These are phyloP conservation scores for Sipha flava DNA, from an alignment of 1,140 invertebrate genomes.

Conservation along the genomic window DNA sequence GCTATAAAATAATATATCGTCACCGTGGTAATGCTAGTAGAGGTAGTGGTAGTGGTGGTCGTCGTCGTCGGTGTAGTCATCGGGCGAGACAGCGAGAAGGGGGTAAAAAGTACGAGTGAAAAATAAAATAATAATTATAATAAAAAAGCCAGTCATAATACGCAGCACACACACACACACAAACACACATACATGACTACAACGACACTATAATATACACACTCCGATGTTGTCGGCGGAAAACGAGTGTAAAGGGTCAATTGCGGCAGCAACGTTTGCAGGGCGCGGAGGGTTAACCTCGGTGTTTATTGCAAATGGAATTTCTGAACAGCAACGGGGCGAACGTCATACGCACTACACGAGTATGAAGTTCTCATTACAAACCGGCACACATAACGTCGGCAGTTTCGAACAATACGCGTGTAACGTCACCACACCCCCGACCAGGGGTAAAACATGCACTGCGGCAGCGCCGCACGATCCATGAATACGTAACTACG, in stretches of 20 bases:
- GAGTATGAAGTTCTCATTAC: conserved; percentile 8
- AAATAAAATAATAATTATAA: not conserved
- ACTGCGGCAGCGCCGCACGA: too few species aligned
- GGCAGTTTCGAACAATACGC: conserved; percentile 15
- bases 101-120: too few species aligned
- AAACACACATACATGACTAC: too few species aligned
- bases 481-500: conserved; percentile 32
- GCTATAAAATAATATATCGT: not conserved
- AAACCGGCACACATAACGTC: conserved; percentile 19
- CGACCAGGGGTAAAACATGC: not conserved
- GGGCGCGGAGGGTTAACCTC: conserved; percentile 12
- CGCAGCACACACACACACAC: not conserved
- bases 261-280: not conserved
- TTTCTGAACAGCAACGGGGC: conserved; percentile 20
- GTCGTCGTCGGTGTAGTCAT: not conserved
- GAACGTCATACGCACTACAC: conserved; percentile 8
- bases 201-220: not conserved
- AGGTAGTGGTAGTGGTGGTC: too few species aligned
- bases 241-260: not conserved
- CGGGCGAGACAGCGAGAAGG: not conserved
- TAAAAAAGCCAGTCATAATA: not conserved
- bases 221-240: not conserved
- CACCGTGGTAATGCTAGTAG: too few species aligned
- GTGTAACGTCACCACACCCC: not conserved
- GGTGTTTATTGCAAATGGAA: conserved; percentile 32